These are phyloP conservation scores for Chymomyza procnemis DNA, from an alignment of 2,888 invertebrate genomes.

Conservation along the genomic window DNA sequence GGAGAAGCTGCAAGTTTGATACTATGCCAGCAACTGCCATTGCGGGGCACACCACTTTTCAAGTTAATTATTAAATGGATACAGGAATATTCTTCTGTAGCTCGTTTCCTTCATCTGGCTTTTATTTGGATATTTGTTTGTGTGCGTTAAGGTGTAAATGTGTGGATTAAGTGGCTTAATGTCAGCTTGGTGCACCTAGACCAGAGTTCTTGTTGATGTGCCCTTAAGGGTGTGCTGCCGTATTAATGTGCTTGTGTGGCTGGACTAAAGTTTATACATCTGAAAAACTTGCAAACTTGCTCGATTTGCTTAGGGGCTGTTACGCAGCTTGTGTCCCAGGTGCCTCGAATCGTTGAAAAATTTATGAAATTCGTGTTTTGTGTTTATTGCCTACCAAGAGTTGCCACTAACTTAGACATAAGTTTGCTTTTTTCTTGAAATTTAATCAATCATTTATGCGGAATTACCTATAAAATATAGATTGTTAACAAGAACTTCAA, in stretches of 20 bases:
- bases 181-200: constrained; percentile 42
- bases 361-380: constrained; percentile 60
- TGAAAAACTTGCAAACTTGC: constrained; percentile 51
- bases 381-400: constrained; percentile 24
- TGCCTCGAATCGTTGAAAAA: constrained; percentile 60
- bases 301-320: constrained; percentile 46
- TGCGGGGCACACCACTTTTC: constrained; percentile 45
- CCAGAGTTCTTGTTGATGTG: background rate
- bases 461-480: constrained; percentile 28
- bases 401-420: background rate
- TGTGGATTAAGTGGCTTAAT: constrained; percentile 71
- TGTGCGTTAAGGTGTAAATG: constrained; percentile 73
- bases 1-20: background rate
- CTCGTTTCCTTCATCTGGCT: background rate
- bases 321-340: background rate
- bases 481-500: constrained; percentile 23
- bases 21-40: constrained; percentile 3
- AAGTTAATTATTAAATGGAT: constrained; percentile 73
- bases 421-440: background rate
- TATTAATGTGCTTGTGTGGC: constrained; percentile 36
- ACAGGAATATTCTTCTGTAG: constrained; percentile 52
- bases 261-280: constrained; percentile 48
- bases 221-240: background rate
- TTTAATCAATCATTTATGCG: background rate
- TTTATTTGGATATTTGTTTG: constrained; percentile 30